Percentiles rank a stretch among this genome's conserved stretches.
phyloP scores from a whole-genome alignment of 2,113 vertebrate genomes.

The Tringa solitaria region DNA sequence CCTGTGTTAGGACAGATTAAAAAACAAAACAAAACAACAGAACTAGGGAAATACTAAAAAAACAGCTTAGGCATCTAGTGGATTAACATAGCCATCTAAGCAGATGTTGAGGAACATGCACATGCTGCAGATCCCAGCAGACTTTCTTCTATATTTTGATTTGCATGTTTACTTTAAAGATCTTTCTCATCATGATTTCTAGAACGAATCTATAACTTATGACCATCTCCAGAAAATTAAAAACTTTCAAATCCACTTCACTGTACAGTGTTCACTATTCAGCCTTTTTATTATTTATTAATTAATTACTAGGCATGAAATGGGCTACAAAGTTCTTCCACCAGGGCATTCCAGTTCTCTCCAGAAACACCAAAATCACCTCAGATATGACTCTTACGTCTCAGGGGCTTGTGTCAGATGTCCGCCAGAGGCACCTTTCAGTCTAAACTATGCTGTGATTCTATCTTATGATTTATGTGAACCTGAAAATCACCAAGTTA shows the following conservation, averaged over 20 bases:
- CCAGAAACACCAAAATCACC: neutral
- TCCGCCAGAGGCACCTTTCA: neutral
- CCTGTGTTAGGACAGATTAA: neutral
- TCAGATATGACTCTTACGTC: neutral
- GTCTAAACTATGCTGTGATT: neutral
- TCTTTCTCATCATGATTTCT: neutral
- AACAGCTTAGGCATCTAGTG: neutral
- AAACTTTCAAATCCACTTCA: neutral
- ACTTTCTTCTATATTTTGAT: neutral
- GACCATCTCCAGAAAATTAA: neutral
- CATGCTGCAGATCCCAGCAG: neutral
- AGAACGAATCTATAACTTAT: neutral
- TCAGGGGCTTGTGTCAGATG: neutral
- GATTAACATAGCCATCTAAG: neutral
- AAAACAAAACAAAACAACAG: neutral
- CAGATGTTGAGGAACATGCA: neutral
- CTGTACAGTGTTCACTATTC: neutral
- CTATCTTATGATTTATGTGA: neutral
- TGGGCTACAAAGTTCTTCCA: fast-evolving
- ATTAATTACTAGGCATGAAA: neutral
- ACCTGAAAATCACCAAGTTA: neutral
- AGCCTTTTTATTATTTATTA: neutral
- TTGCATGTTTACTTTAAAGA: neutral
- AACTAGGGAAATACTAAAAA: neutral
- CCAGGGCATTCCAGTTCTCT: neutral